Evolutionary conservation across 2,113 vertebrate species (phyloP).

Genomic region (Misgurnus mizolepis): DNA sequence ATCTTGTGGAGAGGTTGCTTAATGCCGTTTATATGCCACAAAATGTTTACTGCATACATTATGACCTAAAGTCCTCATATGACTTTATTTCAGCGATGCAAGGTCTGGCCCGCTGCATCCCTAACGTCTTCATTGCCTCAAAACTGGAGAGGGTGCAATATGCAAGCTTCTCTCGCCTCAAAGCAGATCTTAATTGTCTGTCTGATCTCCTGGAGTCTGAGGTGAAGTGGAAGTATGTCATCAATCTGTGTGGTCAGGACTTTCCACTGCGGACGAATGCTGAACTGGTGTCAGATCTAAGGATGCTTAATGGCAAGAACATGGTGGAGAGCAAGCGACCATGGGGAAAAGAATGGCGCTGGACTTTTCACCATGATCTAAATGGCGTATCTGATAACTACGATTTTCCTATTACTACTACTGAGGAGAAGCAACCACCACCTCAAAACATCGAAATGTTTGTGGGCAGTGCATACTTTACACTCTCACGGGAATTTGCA

Average conservation of each 20-base stretch:
- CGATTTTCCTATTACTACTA: conserved; percentile 78
- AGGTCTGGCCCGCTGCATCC: conserved; percentile 81
- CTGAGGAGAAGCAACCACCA: conserved; percentile 73
- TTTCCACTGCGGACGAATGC: conserved; percentile 88
- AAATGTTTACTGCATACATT: conserved; percentile 92
- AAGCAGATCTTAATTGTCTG: conserved; percentile 89
- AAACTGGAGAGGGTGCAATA: conserved; percentile 87
- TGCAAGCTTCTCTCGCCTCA: conserved; percentile 85
- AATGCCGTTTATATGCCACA: conserved; percentile 80
- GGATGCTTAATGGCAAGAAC: conserved; percentile 79
- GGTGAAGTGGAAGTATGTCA: conserved; percentile 85
- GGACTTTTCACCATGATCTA: conserved; percentile 79
- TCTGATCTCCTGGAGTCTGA: conserved; percentile 81
- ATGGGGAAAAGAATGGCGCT: conserved; percentile 80
- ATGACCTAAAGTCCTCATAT: conserved; percentile 83
- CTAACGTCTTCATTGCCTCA: conserved; percentile 87
- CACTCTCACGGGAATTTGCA: conserved; percentile 82
- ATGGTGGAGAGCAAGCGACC: conserved; percentile 87
- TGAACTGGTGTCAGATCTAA: conserved; percentile 82
- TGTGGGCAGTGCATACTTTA: conserved; percentile 91
- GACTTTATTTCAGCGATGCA: conserved; percentile 81
- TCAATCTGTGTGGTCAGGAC: conserved; percentile 93
- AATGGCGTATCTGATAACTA: conserved; percentile 73
- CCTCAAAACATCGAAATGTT: conserved; percentile 86
- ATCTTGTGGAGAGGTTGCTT: conserved; percentile 88